These are phyloP conservation scores for Hirtodrosophila duncani DNA, from an alignment of 2,888 invertebrate species.

Conservation along the genomic window DNA sequence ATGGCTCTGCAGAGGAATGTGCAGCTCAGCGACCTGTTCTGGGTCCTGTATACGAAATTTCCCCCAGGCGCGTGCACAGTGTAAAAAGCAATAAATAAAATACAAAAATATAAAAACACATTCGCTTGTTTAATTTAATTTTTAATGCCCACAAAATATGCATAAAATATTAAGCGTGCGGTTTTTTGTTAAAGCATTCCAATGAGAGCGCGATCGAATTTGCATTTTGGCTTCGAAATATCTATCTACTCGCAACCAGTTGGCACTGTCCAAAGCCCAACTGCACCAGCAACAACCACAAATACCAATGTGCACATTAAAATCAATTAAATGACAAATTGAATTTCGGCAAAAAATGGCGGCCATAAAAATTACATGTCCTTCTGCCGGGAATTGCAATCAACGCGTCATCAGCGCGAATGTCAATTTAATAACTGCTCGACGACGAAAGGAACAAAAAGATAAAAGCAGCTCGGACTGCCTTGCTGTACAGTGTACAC, in stretches of 20 bases:
- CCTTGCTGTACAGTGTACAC: conserved; percentile 31
- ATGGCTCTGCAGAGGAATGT: conserved; percentile 3
- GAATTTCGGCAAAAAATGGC: conserved; percentile 65
- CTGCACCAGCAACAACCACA: conserved; percentile 30
- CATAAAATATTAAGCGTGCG: conserved; percentile 66
- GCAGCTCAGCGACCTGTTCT: neutral
- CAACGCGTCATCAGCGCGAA: conserved; percentile 62
- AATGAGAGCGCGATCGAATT: conserved; percentile 33
- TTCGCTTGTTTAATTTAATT: conserved; percentile 71
- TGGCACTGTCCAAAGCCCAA: conserved; percentile 3
- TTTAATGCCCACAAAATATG: conserved; percentile 71
- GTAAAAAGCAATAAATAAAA: conserved; percentile 57
- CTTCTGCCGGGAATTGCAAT: conserved; percentile 70
- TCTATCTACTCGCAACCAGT: neutral
- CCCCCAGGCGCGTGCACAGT: conserved; percentile 25
- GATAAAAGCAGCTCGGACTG: neutral
- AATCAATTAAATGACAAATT: conserved; percentile 74
- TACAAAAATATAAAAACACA: conserved; percentile 37
- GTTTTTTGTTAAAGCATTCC: conserved; percentile 32
- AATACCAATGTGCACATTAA: conserved; percentile 59
- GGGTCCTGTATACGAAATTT: too few relatives aligned
- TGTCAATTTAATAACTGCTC: conserved; percentile 66
- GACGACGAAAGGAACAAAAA: conserved; percentile 16
- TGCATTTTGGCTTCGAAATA: conserved; percentile 48
- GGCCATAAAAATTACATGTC: conserved; percentile 66